phyloP scores from a whole-genome alignment of 2,113 vertebrate species.

The Delphinus delphis region DNA sequence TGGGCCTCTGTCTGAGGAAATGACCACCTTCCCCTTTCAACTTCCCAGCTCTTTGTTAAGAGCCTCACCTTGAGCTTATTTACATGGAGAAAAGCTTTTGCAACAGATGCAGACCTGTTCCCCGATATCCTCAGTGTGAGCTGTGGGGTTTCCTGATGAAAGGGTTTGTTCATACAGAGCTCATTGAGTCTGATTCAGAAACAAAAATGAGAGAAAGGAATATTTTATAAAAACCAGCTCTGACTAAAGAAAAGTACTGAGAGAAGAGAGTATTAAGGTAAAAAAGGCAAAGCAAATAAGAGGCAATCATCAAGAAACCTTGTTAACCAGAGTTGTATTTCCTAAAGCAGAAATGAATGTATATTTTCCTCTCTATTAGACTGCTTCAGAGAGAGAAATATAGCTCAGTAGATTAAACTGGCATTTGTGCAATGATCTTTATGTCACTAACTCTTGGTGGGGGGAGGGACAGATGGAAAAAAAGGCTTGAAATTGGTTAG shows the following conservation, averaged over 20 bases:
- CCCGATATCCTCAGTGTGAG: not conserved
- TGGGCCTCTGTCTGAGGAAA: not conserved
- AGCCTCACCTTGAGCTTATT: not conserved
- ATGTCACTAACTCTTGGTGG: not conserved
- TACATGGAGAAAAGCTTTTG: not conserved
- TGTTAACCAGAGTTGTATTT: not conserved
- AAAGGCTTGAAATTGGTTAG: slow-evolving; percentile 30
- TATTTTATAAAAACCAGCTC: not conserved
- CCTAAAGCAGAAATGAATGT: not conserved
- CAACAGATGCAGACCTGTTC: not conserved
- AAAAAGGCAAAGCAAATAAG: not conserved
- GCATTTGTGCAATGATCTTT: not conserved
- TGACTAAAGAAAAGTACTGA: not conserved
- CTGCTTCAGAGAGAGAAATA: not conserved
- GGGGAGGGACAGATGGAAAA: not conserved
- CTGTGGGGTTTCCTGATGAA: not conserved
- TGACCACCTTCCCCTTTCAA: not conserved
- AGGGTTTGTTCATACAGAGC: not conserved
- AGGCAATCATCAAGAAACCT: not conserved
- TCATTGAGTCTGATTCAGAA: not conserved
- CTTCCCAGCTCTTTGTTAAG: not conserved
- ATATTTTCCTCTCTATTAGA: not conserved
- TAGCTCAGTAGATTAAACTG: not conserved
- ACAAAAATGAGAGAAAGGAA: not conserved
- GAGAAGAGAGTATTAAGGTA: not conserved